Base-by-base conservation (phyloP, 2,797 vertebrate genomes). In the Molothrus aeneus region DNA sequence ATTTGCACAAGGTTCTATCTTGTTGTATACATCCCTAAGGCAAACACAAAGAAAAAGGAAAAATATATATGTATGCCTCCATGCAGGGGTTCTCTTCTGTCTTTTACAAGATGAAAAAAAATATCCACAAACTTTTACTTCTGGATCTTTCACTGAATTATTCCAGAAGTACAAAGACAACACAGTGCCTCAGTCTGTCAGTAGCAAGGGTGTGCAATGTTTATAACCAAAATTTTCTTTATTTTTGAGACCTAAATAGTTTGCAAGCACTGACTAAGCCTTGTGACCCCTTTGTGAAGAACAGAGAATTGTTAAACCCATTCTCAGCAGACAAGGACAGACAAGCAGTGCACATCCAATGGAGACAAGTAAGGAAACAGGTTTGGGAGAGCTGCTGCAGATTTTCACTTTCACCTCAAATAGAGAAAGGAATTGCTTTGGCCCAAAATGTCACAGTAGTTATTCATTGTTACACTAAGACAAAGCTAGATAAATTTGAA, bases 151-250 rank as follows among this genome's bases (percentile, higher is more conserved):
- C 29, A 50, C 4, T 75, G 43, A 66, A 48, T 78, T 75, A 48
- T 63, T 88, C 21, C 36, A 38, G 51, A 90, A 60, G 14, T 29
- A 86, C n/a, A 90, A 81, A 88, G 40, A 56, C n/a, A 78, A 48
- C 28, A 38, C 5, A 64, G 53, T 47, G 24, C 26, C 20, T 69
- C n/a, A 7, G 25, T 51, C 28, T 42, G 10, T 20, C 36, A 63
- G 31, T 10, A 87, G 56, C 22, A 51, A 20, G 17, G 17, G 10
- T 22, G 7, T 22, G 65, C 28, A 22, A 10, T 8, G 3, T 68
- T 78, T 86, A 83, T 31, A 69, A 90, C 92, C 6, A 21, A 13
- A 13, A 29, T 84, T 92, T 95, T 77, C 32, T 71, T 86, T 89
- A 59, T 53, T 13, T 34, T 20, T 68, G 45, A 40, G 26, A 40